Evolutionary conservation across 2,113 vertebrate species (phyloP).

Genomic region (Vulpes vulpes): DNA sequence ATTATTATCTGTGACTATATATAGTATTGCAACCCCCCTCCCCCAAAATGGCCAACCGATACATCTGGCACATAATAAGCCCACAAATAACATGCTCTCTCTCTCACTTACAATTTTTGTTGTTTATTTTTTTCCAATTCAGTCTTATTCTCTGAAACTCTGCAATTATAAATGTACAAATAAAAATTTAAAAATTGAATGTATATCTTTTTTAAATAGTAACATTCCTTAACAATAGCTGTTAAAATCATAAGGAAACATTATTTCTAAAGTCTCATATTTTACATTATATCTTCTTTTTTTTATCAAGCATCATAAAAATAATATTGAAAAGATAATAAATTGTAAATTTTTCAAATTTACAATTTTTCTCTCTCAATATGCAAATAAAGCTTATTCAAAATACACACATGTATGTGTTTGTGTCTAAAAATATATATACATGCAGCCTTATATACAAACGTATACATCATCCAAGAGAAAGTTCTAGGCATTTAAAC

Average conservation of each 20-base stretch:
- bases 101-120: neutral
- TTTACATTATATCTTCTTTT: constrained; percentile 52
- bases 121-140: neutral
- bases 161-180: constrained; percentile 35
- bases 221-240: neutral
- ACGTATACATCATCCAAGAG: neutral
- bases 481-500: constrained; percentile 47
- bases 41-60: neutral
- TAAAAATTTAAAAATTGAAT: constrained; percentile 56
- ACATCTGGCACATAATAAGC: neutral
- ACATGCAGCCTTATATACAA: neutral
- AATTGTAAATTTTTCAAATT: neutral
- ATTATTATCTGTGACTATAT: neutral
- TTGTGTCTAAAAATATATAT: neutral
- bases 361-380: neutral
- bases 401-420: neutral
- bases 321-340: neutral
- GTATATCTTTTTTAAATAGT: neutral
- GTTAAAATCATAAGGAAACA: constrained; percentile 1
- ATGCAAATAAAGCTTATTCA: constrained; percentile 25
- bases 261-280: neutral
- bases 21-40: neutral
- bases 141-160: constrained; percentile 43
- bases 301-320: neutral
- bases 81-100: neutral